Conservation (phyloP, 2,888 invertebrate species). For the Hypolimnas misippus region DNA sequence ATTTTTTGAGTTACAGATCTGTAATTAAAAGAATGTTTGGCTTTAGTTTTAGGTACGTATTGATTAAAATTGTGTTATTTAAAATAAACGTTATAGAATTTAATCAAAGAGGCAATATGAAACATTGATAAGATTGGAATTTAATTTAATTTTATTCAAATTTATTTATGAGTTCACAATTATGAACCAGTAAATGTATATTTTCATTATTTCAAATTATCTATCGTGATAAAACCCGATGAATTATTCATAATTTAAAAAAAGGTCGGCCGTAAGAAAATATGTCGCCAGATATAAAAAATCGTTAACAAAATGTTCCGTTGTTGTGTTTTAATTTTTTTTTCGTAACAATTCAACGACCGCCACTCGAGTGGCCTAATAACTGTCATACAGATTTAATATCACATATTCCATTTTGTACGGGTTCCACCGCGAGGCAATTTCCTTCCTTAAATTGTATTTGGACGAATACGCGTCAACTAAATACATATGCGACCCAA, state of each 20-base stretch:
- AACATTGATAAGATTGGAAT: neutral
- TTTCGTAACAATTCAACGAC: conserved; percentile 39
- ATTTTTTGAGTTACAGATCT: too few species aligned
- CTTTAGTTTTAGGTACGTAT: too few species aligned
- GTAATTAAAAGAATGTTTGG: too few species aligned
- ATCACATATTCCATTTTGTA: conserved; percentile 78
- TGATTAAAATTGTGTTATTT: too few species aligned
- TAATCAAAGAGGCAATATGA: too few species aligned
- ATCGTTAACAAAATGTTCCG: conserved; percentile 60
- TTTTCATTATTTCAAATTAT: neutral
- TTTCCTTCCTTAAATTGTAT: conserved; percentile 81
- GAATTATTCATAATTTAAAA: conserved; percentile 4
- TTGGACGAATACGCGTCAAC: conserved; percentile 76
- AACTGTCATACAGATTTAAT: conserved; percentile 82
- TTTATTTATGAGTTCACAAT: neutral
- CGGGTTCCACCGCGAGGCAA: conserved; percentile 72
- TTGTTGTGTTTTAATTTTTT: conserved; percentile 46
- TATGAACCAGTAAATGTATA: neutral
- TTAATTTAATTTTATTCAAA: neutral
- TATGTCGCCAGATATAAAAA: conserved; percentile 51
- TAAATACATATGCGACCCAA: conserved; percentile 75
- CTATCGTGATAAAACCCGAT: neutral
- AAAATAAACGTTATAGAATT: too few species aligned
- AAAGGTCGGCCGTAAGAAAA: neutral
- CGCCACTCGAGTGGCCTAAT: conserved; percentile 54